phyloP scores from a whole-genome alignment of 2,113 vertebrate species.

The Hiodon tergisus region DNA sequence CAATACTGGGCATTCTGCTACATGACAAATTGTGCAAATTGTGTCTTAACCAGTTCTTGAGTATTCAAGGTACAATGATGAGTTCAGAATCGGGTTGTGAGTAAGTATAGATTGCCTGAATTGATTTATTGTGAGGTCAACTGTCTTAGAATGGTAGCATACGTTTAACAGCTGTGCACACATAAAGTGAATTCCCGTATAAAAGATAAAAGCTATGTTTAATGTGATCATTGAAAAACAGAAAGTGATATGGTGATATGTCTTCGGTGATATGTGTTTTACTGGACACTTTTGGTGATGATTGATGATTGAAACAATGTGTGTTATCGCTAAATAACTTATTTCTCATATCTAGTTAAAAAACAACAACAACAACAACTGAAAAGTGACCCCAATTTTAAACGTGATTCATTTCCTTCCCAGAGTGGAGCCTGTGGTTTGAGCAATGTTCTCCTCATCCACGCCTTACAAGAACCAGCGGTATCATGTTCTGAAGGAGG shows the following conservation, averaged over 20 bases:
- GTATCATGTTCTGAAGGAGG: constrained; percentile 70
- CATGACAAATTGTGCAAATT: no score
- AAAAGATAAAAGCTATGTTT: not conserved
- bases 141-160: no score
- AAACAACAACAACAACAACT: not conserved
- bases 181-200: not conserved
- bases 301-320: not conserved
- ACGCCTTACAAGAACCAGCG: constrained; percentile 71
- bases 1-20: no score
- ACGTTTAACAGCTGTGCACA: no score
- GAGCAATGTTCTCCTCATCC: constrained; percentile 64
- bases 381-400: not conserved
- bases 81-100: no score
- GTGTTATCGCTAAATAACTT: no score
- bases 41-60: no score
- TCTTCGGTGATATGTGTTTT: no score
- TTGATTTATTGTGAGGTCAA: no score
- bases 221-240: not conserved
- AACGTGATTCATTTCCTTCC: constrained; percentile 21
- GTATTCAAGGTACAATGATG: no score
- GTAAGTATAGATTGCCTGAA: no score
- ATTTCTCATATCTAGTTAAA: not conserved
- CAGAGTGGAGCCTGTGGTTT: constrained; percentile 39
- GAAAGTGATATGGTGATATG: not conserved
- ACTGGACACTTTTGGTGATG: not conserved